Conservation (phyloP, 2,797 vertebrate genomes). For the Botia almorhae region DNA sequence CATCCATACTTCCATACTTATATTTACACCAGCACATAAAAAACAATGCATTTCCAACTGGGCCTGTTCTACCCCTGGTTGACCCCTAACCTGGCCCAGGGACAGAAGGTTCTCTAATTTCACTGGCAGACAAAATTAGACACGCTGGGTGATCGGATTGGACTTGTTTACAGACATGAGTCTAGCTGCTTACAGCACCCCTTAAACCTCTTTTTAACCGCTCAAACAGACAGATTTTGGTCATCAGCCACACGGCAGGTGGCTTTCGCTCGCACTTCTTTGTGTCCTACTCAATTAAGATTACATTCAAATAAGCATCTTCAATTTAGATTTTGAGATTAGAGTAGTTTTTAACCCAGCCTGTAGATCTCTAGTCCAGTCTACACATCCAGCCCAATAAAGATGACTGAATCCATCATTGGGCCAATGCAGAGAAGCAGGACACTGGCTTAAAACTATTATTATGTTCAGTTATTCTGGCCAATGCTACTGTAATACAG, state of each 20-base stretch:
- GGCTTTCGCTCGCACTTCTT: conserved; percentile 66
- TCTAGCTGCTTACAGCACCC: conserved; percentile 80
- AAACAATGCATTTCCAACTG: not conserved
- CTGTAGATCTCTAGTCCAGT: conserved; percentile 43
- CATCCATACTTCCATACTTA: not conserved
- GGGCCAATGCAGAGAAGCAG: conserved; percentile 18
- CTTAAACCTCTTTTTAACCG: conserved; percentile 86
- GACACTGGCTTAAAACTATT: conserved; percentile 18
- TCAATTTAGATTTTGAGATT: conserved; percentile 67
- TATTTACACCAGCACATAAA: not conserved
- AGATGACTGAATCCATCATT: conserved; percentile 30
- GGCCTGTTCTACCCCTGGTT: conserved; percentile 38
- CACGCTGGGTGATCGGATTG: conserved; percentile 84
- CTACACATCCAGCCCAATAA: conserved; percentile 20
- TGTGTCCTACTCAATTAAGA: conserved; percentile 75
- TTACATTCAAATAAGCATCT: conserved; percentile 70
- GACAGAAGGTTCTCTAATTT: conserved; percentile 60
- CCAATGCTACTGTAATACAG: conserved; percentile 35
- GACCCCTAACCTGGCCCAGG: conserved; percentile 43
- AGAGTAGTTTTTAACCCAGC: conserved; percentile 63
- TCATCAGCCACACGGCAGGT: conserved; percentile 62
- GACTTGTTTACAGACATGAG: conserved; percentile 85
- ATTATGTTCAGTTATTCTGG: not conserved
- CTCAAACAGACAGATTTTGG: conserved; percentile 83
- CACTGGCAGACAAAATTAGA: conserved; percentile 84